Evolutionary conservation across 2,888 invertebrate species (phyloP).

Genomic region (Chironomus riparius): DNA sequence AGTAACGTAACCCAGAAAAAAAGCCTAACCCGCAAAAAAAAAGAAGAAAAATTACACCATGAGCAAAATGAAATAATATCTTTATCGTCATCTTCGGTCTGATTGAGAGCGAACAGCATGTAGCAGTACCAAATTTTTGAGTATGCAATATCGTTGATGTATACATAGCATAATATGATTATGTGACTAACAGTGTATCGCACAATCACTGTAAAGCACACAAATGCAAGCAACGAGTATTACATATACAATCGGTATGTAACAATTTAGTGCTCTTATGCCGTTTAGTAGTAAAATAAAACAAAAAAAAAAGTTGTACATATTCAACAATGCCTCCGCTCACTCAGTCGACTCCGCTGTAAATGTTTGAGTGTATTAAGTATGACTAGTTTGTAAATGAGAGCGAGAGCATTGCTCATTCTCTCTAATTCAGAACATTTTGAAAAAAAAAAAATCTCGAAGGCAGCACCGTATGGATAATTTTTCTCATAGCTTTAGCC

Average conservation of each 20-base stretch:
- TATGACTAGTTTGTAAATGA: neutral
- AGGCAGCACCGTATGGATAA: neutral
- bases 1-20: conserved; percentile 2
- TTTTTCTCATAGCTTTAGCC: too few species aligned
- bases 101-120: neutral
- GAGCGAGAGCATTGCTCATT: neutral
- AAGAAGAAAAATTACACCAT: conserved; percentile 19
- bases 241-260: neutral
- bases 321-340: too few species aligned
- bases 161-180: conserved; percentile 23
- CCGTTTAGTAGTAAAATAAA: too few species aligned
- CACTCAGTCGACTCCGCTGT: too few species aligned
- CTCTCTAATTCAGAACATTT: neutral
- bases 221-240: neutral
- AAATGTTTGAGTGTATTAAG: too few species aligned
- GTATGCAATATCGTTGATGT: conserved; percentile 24
- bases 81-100: neutral
- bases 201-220: neutral
- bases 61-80: conserved; percentile 19
- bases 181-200: conserved; percentile 4
- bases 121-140: neutral
- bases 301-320: too few species aligned
- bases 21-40: neutral
- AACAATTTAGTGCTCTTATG: neutral
- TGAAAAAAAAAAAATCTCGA: neutral